These are phyloP conservation scores for Hedya salicella DNA, from an alignment of 2,888 invertebrate species.

Conservation along the genomic window DNA sequence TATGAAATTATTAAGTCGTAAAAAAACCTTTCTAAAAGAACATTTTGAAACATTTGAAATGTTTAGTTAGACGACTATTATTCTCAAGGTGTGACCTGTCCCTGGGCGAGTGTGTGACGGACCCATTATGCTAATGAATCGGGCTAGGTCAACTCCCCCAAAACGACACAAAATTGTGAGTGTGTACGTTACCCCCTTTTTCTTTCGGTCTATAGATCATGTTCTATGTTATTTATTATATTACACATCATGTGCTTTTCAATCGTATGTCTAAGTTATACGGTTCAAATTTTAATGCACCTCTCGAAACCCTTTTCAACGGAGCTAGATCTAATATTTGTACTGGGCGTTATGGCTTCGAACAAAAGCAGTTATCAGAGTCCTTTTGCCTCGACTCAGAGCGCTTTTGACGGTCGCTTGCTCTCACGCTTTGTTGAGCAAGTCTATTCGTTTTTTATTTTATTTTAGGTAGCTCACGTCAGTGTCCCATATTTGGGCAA, in stretches of 20 bases:
- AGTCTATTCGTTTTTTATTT: background rate
- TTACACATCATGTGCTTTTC: background rate
- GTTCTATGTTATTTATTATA: background rate
- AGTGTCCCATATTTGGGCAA: background rate
- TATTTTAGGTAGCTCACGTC: background rate
- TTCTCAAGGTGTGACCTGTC: too few relatives aligned
- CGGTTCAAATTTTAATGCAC: background rate
- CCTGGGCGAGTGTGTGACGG: background rate
- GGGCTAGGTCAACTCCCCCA: background rate
- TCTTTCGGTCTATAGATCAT: background rate
- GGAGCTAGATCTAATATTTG: constrained; percentile 13
- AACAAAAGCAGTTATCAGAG: constrained; percentile 18
- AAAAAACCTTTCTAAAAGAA: too few relatives aligned
- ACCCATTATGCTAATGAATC: constrained; percentile 16
- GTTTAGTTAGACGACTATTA: too few relatives aligned
- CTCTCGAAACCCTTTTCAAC: background rate
- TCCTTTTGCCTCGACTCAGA: background rate
- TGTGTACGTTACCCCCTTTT: background rate
- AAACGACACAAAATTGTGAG: background rate
- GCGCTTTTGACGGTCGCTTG: background rate
- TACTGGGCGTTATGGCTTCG: constrained; percentile 8
- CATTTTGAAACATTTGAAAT: too few relatives aligned
- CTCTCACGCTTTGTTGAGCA: background rate
- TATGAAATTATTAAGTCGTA: too few relatives aligned
- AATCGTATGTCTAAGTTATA: background rate